These are phyloP conservation scores for Drosophila ohnishii DNA, from an alignment of 1,140 invertebrate genomes.

Conservation along the genomic window DNA sequence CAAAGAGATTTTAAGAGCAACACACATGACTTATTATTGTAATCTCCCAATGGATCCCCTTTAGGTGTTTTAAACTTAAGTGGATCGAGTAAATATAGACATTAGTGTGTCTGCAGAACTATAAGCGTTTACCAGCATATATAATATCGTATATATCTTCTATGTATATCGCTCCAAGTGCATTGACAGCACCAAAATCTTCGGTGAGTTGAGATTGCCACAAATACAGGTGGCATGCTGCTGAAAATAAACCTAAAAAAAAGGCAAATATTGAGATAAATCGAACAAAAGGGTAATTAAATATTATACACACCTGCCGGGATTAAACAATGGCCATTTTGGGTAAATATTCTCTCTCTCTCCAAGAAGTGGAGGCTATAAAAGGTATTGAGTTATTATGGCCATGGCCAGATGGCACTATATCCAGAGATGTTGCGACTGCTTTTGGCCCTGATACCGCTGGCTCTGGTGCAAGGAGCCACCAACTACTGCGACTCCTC, in stretches of 20 bases:
- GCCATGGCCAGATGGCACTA: neutral
- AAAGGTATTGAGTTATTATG: neutral
- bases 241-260: neutral
- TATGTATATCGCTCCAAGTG: neutral
- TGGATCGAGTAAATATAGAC: slow-evolving; percentile 2
- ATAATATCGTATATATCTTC: neutral
- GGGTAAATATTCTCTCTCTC: neutral
- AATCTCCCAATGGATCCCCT: neutral
- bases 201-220: neutral
- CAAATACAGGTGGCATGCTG: neutral
- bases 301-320: slow-evolving; percentile 9
- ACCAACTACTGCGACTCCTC: slow-evolving; percentile 35
- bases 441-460: slow-evolving; percentile 8
- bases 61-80: neutral
- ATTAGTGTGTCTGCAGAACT: neutral
- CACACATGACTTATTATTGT: neutral
- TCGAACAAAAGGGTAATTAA: slow-evolving; percentile 15
- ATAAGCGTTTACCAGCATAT: neutral
- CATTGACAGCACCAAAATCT: slow-evolving; percentile 3
- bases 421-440: slow-evolving; percentile 31
- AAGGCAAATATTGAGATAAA: slow-evolving; percentile 33
- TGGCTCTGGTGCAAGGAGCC: slow-evolving; percentile 14
- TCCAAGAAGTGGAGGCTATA: slow-evolving; percentile 20
- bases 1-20: neutral
- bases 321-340: slow-evolving; percentile 10